phyloP scores from a whole-genome alignment of 2,113 vertebrate species.

The Caranx melampygus region DNA sequence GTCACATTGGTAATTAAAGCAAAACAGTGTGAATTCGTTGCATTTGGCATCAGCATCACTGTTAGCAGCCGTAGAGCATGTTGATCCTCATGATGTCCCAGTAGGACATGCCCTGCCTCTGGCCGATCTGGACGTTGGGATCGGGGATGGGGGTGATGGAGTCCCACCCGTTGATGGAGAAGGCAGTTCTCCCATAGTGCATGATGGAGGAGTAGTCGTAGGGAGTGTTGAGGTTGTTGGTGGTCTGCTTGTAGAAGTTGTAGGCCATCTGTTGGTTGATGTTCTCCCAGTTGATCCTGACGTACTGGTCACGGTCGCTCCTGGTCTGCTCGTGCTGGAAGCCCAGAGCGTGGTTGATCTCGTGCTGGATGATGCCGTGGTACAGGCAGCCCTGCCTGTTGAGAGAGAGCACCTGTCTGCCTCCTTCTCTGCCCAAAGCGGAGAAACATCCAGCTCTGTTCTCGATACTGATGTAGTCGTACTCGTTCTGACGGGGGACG shows the following conservation, averaged over 20 bases:
- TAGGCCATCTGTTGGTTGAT: conserved; percentile 31
- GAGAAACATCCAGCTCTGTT: conserved; percentile 20
- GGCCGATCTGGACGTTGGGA: conserved; percentile 24
- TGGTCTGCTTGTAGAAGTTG: conserved; percentile 40
- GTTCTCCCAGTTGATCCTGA: conserved; percentile 56
- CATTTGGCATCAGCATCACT: background rate
- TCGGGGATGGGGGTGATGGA: conserved; percentile 53
- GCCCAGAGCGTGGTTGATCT: conserved; percentile 55
- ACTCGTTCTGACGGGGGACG: conserved; percentile 10
- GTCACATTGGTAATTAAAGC: no score
- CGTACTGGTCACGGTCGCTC: conserved; percentile 33
- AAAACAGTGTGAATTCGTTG: no score
- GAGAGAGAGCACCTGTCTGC: conserved; percentile 51
- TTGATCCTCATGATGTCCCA: conserved; percentile 59
- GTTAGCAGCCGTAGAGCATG: conserved; percentile 15
- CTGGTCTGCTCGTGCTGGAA: conserved; percentile 54
- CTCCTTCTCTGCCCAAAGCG: conserved; percentile 4
- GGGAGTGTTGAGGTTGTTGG: conserved; percentile 54
- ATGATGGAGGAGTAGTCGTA: conserved; percentile 59
- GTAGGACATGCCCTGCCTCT: conserved; percentile 37
- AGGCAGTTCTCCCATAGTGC: conserved; percentile 60
- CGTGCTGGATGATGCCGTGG: conserved; percentile 40
- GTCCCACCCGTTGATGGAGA: conserved; percentile 12
- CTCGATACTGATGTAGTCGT: conserved; percentile 46
- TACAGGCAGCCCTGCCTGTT: conserved; percentile 41